Conservation (phyloP, 2,888 invertebrate genomes). For the Craniophora ligustri region DNA sequence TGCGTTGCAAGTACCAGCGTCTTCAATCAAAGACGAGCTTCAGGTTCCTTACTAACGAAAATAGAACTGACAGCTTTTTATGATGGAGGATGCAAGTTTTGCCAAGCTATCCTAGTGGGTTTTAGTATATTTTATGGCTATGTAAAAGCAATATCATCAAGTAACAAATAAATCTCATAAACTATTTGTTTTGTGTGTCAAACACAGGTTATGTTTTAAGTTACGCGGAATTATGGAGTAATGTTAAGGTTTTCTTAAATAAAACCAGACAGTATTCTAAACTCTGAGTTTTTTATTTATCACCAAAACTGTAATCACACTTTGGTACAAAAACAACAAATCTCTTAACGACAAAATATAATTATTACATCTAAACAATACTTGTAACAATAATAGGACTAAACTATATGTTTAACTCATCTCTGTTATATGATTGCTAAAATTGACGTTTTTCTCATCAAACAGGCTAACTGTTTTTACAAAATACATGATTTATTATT, state of each 20-base stretch:
- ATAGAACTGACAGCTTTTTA: too few species aligned
- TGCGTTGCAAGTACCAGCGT: not conserved
- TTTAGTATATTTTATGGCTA: too few species aligned
- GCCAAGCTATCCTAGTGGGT: too few species aligned
- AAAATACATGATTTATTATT: slow-evolving; percentile 23
- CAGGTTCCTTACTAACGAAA: too few species aligned
- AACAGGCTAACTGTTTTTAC: slow-evolving; percentile 53
- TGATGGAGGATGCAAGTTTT: too few species aligned
- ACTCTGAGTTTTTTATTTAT: slow-evolving; percentile 69
- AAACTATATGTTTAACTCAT: slow-evolving; percentile 47
- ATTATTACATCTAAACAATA: slow-evolving; percentile 65
- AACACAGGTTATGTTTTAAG: slow-evolving; percentile 14
- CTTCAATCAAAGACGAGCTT: slow-evolving; percentile 11
- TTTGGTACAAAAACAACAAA: slow-evolving; percentile 78
- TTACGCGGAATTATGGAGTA: not conserved
- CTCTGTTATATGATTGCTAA: slow-evolving; percentile 56
- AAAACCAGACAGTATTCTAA: slow-evolving; percentile 57
- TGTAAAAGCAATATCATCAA: too few species aligned
- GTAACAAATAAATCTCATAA: too few species aligned
- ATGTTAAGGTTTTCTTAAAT: too few species aligned
- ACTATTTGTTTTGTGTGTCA: too few species aligned
- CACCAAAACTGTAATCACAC: slow-evolving; percentile 75
- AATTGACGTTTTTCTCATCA: slow-evolving; percentile 75
- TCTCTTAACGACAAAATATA: slow-evolving; percentile 68
- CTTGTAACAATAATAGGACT: slow-evolving; percentile 64